Base-by-base conservation (phyloP, 2,888 invertebrate species). In the Sinhomidia bicolor region DNA sequence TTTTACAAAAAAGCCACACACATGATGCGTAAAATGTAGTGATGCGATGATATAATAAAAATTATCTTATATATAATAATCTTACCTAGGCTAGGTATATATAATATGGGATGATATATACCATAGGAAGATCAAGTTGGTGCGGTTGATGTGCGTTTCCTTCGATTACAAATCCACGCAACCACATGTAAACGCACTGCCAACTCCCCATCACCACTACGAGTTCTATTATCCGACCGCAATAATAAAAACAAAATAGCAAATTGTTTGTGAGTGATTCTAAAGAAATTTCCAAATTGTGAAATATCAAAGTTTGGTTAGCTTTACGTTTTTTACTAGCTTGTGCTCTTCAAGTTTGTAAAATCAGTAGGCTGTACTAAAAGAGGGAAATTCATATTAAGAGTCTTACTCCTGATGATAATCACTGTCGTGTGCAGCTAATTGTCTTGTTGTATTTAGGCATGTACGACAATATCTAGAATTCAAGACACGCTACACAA, bases 351-450 rank as follows among this genome's bases (percentile, higher is more conserved):
- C n/a, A n/a, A n/a, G n/a, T n/a, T n/a, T n/a, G n/a, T n/a, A n/a
- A n/a, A n/a, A n/a, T n/a, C n/a, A n/a, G n/a, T 54, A 54, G 17
- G 14, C 17, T 54, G 6, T 14, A 14, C 54, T 54, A 7, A n/a
- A 14, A 47, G 2, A 10, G 10, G 2, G n/a, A n/a, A 17, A 17
- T 17, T 54, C 17, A 14, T 54, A 54, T 54, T 54, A 47, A 14
- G 14, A 47, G 47, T 47, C 12, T 54, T 54, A 54, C n/a, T 29
- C 29, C 23, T 14, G 26, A 62, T 62, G 29, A 62, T 62, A 23
- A 68, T 68, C 32, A 68, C 47, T 14, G 47, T 17, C 14, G 20
- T 44, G 71, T 71, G 71, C 71, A 44, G 71, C 23, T 71, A 71
- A 71, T 71, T 71, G 44, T 71, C 44, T 41, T 10, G 36, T 36